These are phyloP conservation scores for Teleiodes luculella DNA, from an alignment of 2,888 invertebrate genomes.

Conservation along the genomic window DNA sequence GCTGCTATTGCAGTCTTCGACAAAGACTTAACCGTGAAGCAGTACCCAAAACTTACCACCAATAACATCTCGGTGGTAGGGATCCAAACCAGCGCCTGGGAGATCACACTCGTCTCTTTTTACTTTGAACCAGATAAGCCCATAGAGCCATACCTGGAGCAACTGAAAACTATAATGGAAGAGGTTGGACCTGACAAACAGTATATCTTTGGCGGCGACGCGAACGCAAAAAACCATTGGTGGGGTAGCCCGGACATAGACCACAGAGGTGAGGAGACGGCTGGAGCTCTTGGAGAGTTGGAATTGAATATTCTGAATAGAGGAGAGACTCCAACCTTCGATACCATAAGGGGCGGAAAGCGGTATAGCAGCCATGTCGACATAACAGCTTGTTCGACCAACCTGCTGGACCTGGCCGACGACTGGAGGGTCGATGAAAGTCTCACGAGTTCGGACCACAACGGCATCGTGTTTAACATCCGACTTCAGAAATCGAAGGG, in stretches of 20 bases:
- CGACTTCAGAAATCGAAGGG: background rate
- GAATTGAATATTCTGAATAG: constrained; percentile 1
- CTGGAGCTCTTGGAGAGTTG: constrained; percentile 3
- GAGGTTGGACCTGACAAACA: too few relatives aligned
- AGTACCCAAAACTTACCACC: constrained; percentile 10
- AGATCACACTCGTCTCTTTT: constrained; percentile 12
- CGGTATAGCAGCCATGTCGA: background rate
- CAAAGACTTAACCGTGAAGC: constrained; percentile 1
- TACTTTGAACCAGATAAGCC: constrained; percentile 16
- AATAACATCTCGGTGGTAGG: constrained; percentile 13
- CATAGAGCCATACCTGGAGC: constrained; percentile 13
- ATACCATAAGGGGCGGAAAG: background rate
- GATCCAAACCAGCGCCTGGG: constrained; percentile 12
- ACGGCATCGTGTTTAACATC: background rate
- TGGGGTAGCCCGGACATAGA: constrained; percentile 14
- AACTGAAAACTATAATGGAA: background rate
- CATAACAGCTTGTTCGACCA: constrained; percentile 8
- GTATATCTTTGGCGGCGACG: constrained; percentile 18
- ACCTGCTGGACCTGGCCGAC: background rate
- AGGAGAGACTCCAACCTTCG: constrained; percentile 1
- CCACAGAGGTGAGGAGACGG: background rate
- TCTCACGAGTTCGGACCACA: constrained; percentile 15
- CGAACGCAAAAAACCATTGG: constrained; percentile 17
- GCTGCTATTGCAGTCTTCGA: constrained; percentile 17
- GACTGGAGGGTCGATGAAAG: constrained; percentile 6